phyloP scores from a whole-genome alignment of 2,888 invertebrate species.

The Barypeithes pellucidus region DNA sequence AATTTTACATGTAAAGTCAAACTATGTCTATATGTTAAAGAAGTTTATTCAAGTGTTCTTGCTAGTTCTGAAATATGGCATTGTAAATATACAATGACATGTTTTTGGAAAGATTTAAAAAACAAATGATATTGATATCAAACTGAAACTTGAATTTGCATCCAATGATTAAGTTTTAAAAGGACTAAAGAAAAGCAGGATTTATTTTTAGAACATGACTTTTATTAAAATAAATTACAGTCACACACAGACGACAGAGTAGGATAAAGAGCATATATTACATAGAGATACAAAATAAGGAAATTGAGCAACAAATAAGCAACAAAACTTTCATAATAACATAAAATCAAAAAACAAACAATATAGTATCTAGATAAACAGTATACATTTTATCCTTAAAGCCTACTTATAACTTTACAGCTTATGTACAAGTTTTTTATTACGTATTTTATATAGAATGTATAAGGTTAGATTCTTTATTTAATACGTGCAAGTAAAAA shows the following conservation, averaged over 20 bases:
- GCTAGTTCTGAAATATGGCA: no score
- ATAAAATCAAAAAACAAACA: constrained; percentile 66
- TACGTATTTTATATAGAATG: constrained; percentile 36
- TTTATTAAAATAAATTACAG: constrained; percentile 73
- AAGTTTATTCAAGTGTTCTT: no score
- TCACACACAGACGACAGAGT: constrained; percentile 71
- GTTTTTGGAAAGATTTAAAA: no score
- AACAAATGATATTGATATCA: no score
- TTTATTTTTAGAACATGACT: constrained; percentile 67
- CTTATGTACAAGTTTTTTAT: constrained; percentile 44
- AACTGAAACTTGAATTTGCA: no score
- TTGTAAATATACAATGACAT: no score
- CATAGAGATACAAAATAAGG: constrained; percentile 65
- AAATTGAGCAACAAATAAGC: constrained; percentile 72
- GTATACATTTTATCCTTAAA: constrained; percentile 71
- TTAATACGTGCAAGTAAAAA: constrained; percentile 2
- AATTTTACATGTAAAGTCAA: no score
- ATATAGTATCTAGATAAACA: constrained; percentile 67
- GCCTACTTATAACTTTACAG: constrained; percentile 55
- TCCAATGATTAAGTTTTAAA: no score
- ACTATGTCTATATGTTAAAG: no score
- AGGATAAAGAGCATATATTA: constrained; percentile 64
- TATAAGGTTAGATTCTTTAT: background rate
- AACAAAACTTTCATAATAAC: constrained; percentile 65
- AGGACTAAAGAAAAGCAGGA: constrained; percentile 16